phyloP scores from a whole-genome alignment of 1,140 invertebrate species.

The Drosophila nasuta region DNA sequence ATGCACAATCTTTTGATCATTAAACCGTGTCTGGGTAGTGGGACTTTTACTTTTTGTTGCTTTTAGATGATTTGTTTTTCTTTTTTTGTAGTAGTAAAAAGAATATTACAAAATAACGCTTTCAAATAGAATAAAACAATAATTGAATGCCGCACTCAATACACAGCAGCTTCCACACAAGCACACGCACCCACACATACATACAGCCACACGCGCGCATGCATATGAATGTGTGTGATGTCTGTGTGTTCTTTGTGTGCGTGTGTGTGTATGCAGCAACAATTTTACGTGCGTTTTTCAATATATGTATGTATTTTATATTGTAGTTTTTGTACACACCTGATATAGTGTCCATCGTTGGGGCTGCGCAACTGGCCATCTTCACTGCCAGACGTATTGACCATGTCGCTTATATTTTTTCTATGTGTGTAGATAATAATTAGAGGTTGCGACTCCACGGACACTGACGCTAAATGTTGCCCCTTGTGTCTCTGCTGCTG shows the following conservation, averaged over 20 bases:
- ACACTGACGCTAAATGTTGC: conserved; percentile 6
- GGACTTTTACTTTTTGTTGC: not conserved
- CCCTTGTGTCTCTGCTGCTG: conserved; percentile 36
- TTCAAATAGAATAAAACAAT: conserved; percentile 41
- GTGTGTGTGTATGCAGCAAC: conserved; percentile 75
- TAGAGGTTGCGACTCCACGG: conserved; percentile 33
- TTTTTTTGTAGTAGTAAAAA: conserved; percentile 27
- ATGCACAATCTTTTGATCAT: conserved; percentile 38
- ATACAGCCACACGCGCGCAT: conserved; percentile 30
- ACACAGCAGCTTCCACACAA: conserved; percentile 33
- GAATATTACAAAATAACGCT: conserved; percentile 39
- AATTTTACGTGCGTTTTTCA: conserved; percentile 67
- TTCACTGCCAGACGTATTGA: conserved; percentile 83
- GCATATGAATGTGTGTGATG: conserved; percentile 34
- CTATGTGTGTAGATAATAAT: conserved; percentile 20
- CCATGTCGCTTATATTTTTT: conserved; percentile 43
- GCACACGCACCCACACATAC: conserved; percentile 43
- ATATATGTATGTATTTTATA: conserved; percentile 4
- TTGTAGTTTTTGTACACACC: conserved; percentile 67
- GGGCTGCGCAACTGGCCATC: conserved; percentile 82
- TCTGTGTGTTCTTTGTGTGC: conserved; percentile 8
- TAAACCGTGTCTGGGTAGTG: conserved; percentile 28
- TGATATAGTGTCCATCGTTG: conserved; percentile 75
- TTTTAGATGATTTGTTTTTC: conserved; percentile 18
- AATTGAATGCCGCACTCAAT: conserved; percentile 46